Percentiles rank a stretch among this genome's conserved stretches.
These are phyloP conservation scores for Napeogenes sylphis DNA, from an alignment of 2,888 invertebrate genomes.

Conservation along the genomic window DNA sequence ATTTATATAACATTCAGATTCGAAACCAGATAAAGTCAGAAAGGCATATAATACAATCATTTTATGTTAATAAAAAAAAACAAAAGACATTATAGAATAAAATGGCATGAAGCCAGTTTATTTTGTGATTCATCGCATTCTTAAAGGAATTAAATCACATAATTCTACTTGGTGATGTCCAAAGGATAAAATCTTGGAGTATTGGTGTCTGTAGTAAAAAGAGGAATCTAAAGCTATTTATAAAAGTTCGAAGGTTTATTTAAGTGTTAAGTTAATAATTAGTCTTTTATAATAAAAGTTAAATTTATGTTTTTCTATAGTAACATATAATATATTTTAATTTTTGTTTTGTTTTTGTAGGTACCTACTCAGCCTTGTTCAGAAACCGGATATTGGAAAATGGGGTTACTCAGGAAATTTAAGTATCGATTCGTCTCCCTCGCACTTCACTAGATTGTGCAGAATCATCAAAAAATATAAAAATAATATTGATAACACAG, in stretches of 20 bases:
- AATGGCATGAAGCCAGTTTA: conserved; percentile 34
- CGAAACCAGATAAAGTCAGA: conserved; percentile 11
- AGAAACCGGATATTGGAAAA: conserved; percentile 70
- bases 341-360: neutral
- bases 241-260: neutral
- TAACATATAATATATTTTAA: neutral
- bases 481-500: neutral
- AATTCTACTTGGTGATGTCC: conserved; percentile 19
- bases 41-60: conserved; percentile 10
- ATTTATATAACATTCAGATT: conserved; percentile 20
- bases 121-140: conserved; percentile 31
- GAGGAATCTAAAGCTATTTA: neutral
- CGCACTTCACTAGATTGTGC: conserved; percentile 61
- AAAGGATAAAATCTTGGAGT: neutral
- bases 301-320: neutral
- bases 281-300: neutral
- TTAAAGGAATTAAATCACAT: conserved; percentile 23
- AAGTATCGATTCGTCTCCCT: conserved; percentile 51
- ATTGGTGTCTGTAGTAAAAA: conserved; percentile 1
- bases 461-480: conserved; percentile 41
- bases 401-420: conserved; percentile 71
- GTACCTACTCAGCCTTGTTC: conserved; percentile 9
- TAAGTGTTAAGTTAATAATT: neutral
- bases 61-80: conserved; percentile 23
- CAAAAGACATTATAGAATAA: conserved; percentile 31